phyloP scores from a whole-genome alignment of 2,113 vertebrate species.

The Puntigrus tetrazona region DNA sequence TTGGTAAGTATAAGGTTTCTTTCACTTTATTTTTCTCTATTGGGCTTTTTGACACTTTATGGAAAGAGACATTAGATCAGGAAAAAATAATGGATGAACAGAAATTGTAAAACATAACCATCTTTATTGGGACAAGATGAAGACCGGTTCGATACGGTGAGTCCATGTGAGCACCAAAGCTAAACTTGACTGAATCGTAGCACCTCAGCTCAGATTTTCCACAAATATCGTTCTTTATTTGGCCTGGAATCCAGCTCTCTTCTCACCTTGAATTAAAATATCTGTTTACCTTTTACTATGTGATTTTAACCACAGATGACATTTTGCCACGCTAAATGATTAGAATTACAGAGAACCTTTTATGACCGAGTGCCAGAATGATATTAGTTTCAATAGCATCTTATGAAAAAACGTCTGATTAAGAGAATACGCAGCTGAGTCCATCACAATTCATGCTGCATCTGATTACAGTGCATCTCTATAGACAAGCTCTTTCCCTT shows the following conservation, averaged over 20 bases:
- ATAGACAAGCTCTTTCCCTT: constrained; percentile 43
- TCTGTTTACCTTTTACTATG: not conserved
- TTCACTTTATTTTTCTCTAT: not conserved
- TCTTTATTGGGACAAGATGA: not conserved
- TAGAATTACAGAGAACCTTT: constrained; percentile 12
- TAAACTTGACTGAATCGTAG: not conserved
- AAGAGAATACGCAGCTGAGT: constrained; percentile 24
- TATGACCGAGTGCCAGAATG: constrained; percentile 13
- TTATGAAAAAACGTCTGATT: constrained; percentile 35
- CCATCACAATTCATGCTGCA: constrained; percentile 39
- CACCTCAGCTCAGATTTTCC: not conserved
- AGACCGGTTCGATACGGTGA: not conserved
- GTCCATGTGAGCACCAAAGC: not conserved
- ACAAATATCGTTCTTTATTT: constrained; percentile 1
- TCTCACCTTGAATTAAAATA: constrained; percentile 15
- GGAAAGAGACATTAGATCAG: not conserved
- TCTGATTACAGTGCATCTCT: constrained; percentile 44
- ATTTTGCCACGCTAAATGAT: not conserved
- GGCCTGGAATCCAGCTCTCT: not conserved
- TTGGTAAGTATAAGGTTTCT: not conserved
- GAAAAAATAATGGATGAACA: not conserved
- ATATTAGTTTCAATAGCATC: constrained; percentile 25
- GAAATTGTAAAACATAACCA: not conserved
- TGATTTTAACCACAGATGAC: constrained; percentile 23
- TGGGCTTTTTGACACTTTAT: not conserved